Evolutionary conservation across 1,140 invertebrate species (phyloP).

Genomic region (Danaus melanippus): DNA sequence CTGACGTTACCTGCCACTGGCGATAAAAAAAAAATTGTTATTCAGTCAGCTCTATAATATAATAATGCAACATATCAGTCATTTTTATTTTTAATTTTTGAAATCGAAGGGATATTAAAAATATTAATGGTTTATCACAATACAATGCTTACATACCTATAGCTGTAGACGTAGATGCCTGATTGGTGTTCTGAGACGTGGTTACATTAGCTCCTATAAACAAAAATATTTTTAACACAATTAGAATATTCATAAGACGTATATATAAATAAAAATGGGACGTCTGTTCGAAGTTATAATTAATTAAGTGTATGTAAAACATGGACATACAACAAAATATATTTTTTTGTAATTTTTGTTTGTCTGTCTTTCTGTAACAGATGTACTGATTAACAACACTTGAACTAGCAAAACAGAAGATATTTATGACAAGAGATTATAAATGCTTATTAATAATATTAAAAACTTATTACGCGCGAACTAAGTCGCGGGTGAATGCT

Average conservation of each 20-base stretch:
- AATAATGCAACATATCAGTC: neutral
- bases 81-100: no score
- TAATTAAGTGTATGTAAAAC: neutral
- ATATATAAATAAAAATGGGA: constrained; percentile 1
- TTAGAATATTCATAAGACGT: neutral
- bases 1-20: constrained; percentile 18
- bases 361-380: no score
- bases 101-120: no score
- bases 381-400: no score
- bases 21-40: constrained; percentile 3
- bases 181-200: constrained; percentile 22
- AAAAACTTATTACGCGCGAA: no score
- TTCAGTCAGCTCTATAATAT: neutral
- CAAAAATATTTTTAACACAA: constrained; percentile 2
- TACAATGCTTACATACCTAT: constrained; percentile 18
- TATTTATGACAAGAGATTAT: no score
- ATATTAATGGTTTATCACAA: neutral
- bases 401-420: no score
- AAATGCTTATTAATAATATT: no score
- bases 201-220: constrained; percentile 28
- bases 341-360: no score
- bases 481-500: no score
- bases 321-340: neutral
- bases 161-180: constrained; percentile 19
- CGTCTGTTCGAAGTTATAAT: neutral